Conservation (phyloP, 2,113 vertebrate genomes). For the Pomatostomus ruficeps region DNA sequence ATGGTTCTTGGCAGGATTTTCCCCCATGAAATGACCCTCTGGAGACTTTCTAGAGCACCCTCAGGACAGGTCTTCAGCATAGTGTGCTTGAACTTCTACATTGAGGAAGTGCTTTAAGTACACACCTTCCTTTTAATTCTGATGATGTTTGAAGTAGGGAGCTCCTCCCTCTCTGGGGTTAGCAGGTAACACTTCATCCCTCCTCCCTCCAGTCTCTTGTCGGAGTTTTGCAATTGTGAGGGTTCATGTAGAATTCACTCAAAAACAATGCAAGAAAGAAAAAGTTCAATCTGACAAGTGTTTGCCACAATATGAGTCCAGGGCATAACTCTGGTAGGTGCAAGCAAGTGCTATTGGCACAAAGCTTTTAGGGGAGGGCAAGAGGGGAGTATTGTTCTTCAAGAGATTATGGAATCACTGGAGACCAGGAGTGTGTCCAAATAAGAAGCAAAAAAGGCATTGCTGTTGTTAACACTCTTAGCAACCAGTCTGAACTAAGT, state of each 20-base stretch:
- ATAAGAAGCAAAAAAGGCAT: not conserved
- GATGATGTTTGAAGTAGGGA: conserved; percentile 35
- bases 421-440: not conserved
- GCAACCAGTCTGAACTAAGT: not conserved
- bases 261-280: not conserved
- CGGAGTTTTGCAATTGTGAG: not conserved
- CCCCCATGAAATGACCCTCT: conserved; percentile 35
- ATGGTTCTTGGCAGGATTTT: conserved; percentile 36
- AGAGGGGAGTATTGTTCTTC: not conserved
- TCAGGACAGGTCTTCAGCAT: not conserved
- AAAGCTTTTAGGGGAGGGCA: not conserved
- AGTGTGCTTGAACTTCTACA: conserved; percentile 27
- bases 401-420: conserved; percentile 12
- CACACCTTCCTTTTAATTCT: conserved; percentile 63
- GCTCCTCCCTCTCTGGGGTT: conserved; percentile 66
- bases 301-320: not conserved
- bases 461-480: not conserved
- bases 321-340: not conserved
- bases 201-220: not conserved
- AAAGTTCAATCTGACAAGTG: not conserved
- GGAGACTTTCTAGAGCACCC: not conserved
- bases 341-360: not conserved
- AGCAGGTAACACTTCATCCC: conserved; percentile 29
- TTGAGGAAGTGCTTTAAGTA: conserved; percentile 35
- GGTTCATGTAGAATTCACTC: not conserved